Percentiles rank a stretch among this genome's conserved stretches.
Conservation (phyloP, 2,113 vertebrate species). For the Narcine bancroftii region DNA sequence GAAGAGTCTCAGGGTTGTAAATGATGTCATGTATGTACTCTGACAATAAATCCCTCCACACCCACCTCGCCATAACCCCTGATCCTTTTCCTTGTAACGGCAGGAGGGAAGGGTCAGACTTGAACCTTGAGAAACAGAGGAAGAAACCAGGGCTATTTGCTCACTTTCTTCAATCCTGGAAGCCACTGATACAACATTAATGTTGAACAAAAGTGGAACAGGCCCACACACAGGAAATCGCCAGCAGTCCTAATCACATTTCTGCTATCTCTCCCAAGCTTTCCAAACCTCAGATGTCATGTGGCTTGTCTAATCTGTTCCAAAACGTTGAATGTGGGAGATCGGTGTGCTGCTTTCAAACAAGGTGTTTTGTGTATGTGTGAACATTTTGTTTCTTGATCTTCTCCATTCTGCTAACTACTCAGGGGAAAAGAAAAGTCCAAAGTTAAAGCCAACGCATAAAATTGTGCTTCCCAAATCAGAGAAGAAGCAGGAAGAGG, state of each 20-base stretch:
- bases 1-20: no score
- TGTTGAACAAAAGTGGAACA: background rate
- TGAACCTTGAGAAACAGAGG: no score
- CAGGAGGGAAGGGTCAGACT: no score
- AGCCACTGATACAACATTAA: no score
- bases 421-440: constrained; percentile 49
- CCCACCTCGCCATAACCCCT: no score
- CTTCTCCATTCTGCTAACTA: background rate
- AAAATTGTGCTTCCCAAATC: constrained; percentile 47
- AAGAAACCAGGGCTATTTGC: background rate
- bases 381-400: background rate
- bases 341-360: background rate
- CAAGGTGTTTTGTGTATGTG: background rate
- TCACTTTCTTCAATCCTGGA: background rate
- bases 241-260: background rate
- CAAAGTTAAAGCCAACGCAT: constrained; percentile 41
- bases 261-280: background rate
- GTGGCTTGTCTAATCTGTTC: no score
- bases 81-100: no score
- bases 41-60: no score
- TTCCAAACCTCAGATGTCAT: background rate
- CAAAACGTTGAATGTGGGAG: background rate
- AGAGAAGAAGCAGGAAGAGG: constrained; percentile 21
- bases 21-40: no score
- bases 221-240: background rate